phyloP scores from a whole-genome alignment of 1,140 invertebrate species.

The Galleria mellonella region DNA sequence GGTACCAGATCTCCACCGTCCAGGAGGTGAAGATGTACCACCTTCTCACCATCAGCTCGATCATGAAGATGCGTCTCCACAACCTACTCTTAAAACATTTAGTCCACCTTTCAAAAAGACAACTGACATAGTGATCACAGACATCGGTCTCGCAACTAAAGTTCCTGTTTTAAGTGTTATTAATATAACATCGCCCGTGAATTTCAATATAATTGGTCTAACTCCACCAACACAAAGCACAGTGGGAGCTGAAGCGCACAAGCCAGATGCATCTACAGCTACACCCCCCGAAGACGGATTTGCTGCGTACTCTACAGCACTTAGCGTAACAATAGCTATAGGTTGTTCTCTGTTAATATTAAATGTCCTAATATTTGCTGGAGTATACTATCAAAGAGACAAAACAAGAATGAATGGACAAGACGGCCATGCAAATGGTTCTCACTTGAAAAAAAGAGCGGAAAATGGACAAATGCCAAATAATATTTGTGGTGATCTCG shows the following conservation, averaged over 20 bases:
- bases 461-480: conserved; percentile 90
- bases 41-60: conserved; percentile 90
- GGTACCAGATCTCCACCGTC: conserved; percentile 95
- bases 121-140: conserved; percentile 70
- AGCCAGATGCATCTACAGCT: conserved; percentile 65
- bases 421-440: conserved; percentile 68
- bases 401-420: conserved; percentile 82
- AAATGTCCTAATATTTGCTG: conserved; percentile 94
- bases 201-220: conserved; percentile 55
- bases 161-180: conserved; percentile 57
- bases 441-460: conserved; percentile 81
- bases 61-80: conserved; percentile 77
- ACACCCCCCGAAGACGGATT: conserved; percentile 86
- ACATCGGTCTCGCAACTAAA: conserved; percentile 54
- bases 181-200: conserved; percentile 58
- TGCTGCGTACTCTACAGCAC: conserved; percentile 89
- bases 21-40: conserved; percentile 89
- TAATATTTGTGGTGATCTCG: conserved; percentile 86
- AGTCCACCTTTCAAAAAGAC: conserved; percentile 72
- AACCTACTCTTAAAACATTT: conserved; percentile 72
- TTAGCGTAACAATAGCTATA: conserved; percentile 95
- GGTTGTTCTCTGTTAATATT: conserved; percentile 92
- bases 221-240: conserved; percentile 44
- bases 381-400: conserved; percentile 94
- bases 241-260: conserved; percentile 50